phyloP scores from a whole-genome alignment of 1,140 invertebrate species.

The Aphidius gifuensis region DNA sequence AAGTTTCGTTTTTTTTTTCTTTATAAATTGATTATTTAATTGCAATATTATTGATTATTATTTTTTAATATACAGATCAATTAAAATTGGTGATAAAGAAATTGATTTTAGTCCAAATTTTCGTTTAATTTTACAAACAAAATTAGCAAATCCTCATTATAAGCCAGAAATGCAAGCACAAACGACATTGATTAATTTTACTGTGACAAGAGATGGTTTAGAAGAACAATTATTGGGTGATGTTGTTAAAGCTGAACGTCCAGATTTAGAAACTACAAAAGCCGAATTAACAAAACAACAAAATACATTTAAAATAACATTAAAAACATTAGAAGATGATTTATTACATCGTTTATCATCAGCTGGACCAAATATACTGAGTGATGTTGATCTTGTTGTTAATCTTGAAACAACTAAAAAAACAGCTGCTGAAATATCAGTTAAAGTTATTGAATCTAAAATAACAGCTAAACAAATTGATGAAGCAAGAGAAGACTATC shows the following conservation, averaged over 20 bases:
- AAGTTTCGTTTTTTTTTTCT: constrained; percentile 36
- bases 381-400: constrained; percentile 84
- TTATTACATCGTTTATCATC: constrained; percentile 79
- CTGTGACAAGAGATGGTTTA: constrained; percentile 86
- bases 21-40: not conserved
- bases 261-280: constrained; percentile 78
- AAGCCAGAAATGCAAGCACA: constrained; percentile 96
- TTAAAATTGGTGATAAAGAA: constrained; percentile 88
- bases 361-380: constrained; percentile 86
- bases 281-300: constrained; percentile 84
- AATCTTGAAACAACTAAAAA: constrained; percentile 93
- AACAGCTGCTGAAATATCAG: constrained; percentile 86
- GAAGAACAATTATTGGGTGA: constrained; percentile 92
- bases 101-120: constrained; percentile 84
- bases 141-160: constrained; percentile 92
- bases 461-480: constrained; percentile 85
- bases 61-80: constrained; percentile 50
- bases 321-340: constrained; percentile 89
- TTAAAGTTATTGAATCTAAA: constrained; percentile 82
- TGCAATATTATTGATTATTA: not conserved
- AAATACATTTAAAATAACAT: constrained; percentile 90
- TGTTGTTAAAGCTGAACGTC: constrained; percentile 90
- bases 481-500: constrained; percentile 83
- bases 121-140: constrained; percentile 87
- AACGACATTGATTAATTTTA: constrained; percentile 92